A percentile compares a stretch with the other conserved stretches of the same genome.
These are phyloP conservation scores for Parus major DNA, from an alignment of 2,113 vertebrate genomes.

Conservation along the genomic window DNA sequence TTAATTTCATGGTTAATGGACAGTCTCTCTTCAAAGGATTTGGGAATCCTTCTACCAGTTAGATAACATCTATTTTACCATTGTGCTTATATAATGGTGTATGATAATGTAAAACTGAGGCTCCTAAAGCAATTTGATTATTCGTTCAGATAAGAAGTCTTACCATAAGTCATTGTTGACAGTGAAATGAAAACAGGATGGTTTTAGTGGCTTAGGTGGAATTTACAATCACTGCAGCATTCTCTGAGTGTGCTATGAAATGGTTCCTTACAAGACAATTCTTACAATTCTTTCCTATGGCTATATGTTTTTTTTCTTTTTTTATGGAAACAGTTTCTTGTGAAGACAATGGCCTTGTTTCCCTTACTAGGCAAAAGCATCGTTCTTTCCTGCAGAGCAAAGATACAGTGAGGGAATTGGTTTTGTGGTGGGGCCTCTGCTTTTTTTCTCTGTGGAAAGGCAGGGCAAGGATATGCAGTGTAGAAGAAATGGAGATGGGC, in stretches of 20 bases:
- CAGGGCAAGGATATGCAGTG: background rate
- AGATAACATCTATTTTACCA: background rate
- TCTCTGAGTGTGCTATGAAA: background rate
- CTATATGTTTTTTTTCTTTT: background rate
- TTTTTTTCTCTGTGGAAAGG: background rate
- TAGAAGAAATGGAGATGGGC: background rate
- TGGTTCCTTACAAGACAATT: background rate
- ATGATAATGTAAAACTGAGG: background rate
- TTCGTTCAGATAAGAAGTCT: background rate
- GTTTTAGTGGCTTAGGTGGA: background rate
- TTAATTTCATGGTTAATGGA: slow-evolving; percentile 19
- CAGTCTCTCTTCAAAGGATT: slow-evolving; percentile 1
- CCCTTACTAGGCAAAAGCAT: background rate
- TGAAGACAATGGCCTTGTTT: background rate
- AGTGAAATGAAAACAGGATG: background rate
- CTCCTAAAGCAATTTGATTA: slow-evolving; percentile 43
- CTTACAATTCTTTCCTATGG: background rate
- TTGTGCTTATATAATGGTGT: background rate
- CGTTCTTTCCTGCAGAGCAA: background rate
- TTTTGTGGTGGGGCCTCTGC: background rate
- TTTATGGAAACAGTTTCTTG: background rate
- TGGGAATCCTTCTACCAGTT: background rate
- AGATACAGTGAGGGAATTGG: background rate
- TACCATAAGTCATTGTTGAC: background rate
- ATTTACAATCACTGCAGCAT: background rate